Conservation (phyloP, 1,140 invertebrate genomes). For the Drosophila bipectinata region DNA sequence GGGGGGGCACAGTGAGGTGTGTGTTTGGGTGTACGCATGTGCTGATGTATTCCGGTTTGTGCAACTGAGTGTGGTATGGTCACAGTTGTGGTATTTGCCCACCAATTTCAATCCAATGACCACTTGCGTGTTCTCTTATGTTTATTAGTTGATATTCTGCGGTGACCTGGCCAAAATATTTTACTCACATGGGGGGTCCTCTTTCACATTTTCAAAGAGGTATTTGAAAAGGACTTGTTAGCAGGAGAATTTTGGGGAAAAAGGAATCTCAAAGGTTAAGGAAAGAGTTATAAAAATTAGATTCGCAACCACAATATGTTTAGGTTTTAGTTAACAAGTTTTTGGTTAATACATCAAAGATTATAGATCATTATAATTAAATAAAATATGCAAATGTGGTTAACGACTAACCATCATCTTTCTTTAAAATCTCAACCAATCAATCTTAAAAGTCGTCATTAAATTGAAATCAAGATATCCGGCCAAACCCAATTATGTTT, state of each 20-base stretch:
- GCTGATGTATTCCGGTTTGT: background rate
- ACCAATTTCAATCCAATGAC: conserved; percentile 49
- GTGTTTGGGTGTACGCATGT: conserved; percentile 1
- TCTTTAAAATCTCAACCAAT: conserved; percentile 7
- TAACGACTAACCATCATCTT: conserved; percentile 2
- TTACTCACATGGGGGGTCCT: conserved; percentile 3
- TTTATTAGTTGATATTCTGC: conserved; percentile 57
- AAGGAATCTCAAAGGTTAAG: no score
- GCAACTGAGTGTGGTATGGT: conserved; percentile 15
- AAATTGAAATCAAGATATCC: conserved; percentile 24
- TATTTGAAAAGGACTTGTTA: background rate
- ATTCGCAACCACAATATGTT: no score
- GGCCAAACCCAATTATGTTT: conserved; percentile 19
- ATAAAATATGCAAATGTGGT: conserved; percentile 3
- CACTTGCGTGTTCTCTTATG: conserved; percentile 65
- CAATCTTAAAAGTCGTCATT: conserved; percentile 3
- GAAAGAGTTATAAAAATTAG: background rate
- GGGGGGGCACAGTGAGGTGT: background rate
- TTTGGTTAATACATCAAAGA: no score
- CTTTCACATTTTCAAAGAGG: background rate
- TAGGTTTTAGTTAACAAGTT: no score
- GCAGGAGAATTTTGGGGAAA: background rate
- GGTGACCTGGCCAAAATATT: conserved; percentile 42
- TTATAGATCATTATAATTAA: no score
- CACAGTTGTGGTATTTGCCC: conserved; percentile 48